Percentiles rank a stretch among this genome's conserved stretches.
phyloP scores from a whole-genome alignment of 2,797 vertebrate species.

The Poecilia gillii region DNA sequence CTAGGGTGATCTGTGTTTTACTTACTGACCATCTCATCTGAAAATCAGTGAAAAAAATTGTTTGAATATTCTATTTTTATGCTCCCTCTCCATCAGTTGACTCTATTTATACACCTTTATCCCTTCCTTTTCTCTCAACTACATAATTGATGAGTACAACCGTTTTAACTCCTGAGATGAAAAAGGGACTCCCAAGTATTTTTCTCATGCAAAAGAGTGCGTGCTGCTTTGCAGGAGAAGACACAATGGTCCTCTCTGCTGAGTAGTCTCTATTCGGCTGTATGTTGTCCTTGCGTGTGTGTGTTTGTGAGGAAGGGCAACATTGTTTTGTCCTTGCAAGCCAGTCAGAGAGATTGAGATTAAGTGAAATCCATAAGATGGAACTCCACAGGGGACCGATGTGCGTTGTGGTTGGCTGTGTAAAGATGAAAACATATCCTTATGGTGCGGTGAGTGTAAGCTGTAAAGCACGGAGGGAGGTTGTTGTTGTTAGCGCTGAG shows the following conservation, averaged over 20 bases:
- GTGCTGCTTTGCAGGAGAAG: conserved; percentile 1
- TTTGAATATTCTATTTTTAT: not conserved
- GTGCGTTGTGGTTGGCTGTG: conserved; percentile 17
- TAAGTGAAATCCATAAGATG: conserved; percentile 24
- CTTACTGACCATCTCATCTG: conserved; percentile 1
- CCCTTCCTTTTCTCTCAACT: conserved; percentile 30
- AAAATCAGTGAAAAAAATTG: conserved; percentile 5
- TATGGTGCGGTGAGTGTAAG: conserved; percentile 8
- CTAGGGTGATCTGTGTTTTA: not conserved
- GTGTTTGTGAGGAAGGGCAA: not conserved
- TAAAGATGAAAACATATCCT: conserved; percentile 10
- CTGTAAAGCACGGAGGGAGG: not conserved
- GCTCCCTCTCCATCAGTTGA: conserved; percentile 1
- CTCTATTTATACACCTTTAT: conserved; percentile 38
- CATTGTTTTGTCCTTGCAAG: conserved; percentile 37
- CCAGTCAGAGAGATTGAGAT: conserved; percentile 19
- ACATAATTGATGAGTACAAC: conserved; percentile 63
- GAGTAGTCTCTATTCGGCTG: conserved; percentile 10
- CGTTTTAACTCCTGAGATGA: conserved; percentile 51
- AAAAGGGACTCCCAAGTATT: conserved; percentile 7
- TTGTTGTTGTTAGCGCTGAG: not conserved
- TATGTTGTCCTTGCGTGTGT: not conserved
- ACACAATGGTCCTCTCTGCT: not conserved
- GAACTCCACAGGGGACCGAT: not conserved
- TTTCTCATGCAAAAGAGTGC: conserved; percentile 3